Percentiles rank a stretch among this genome's conserved stretches.
Conservation (phyloP, 1,140 invertebrate species). For the Drosophila nebulosa region DNA sequence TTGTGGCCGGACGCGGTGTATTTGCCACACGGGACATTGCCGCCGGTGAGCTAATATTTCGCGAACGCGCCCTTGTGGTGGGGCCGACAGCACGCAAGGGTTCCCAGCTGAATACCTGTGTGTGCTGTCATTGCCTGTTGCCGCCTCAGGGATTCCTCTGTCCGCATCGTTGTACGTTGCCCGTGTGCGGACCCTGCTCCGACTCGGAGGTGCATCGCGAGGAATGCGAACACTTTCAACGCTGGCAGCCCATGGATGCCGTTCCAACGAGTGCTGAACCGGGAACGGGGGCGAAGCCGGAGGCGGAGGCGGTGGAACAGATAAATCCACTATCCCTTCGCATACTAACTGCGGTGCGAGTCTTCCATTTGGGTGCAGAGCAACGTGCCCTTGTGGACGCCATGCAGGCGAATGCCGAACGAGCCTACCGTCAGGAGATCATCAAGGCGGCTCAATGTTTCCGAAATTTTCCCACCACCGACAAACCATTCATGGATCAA, state of each 20-base stretch:
- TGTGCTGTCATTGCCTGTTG: constrained; percentile 67
- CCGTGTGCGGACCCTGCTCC: constrained; percentile 83
- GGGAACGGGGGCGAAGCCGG: not conserved
- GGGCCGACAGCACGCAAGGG: constrained; percentile 83
- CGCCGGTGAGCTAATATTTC: constrained; percentile 86
- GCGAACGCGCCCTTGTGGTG: constrained; percentile 85
- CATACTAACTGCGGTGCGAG: constrained; percentile 84
- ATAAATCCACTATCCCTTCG: constrained; percentile 82
- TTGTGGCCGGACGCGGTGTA: constrained; percentile 83
- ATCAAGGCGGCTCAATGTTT: constrained; percentile 84
- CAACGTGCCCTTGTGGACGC: constrained; percentile 83
- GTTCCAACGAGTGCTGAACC: not conserved
- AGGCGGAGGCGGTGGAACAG: too few relatives aligned
- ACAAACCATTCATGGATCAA: constrained; percentile 72
- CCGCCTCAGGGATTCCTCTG: constrained; percentile 80
- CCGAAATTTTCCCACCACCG: constrained; percentile 82
- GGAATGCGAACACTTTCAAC: constrained; percentile 84
- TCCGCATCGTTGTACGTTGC: constrained; percentile 81
- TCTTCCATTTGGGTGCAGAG: constrained; percentile 82
- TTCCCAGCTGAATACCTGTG: constrained; percentile 67
- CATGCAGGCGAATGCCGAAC: constrained; percentile 83
- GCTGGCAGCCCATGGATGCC: constrained; percentile 82
- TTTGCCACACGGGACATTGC: constrained; percentile 85
- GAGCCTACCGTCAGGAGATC: constrained; percentile 84
- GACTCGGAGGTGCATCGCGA: constrained; percentile 82